Evolutionary conservation across 2,888 invertebrate species (phyloP), one percentile per base, ranked within the genome.

Genomic region (Meghimatium bilineatum): DNA sequence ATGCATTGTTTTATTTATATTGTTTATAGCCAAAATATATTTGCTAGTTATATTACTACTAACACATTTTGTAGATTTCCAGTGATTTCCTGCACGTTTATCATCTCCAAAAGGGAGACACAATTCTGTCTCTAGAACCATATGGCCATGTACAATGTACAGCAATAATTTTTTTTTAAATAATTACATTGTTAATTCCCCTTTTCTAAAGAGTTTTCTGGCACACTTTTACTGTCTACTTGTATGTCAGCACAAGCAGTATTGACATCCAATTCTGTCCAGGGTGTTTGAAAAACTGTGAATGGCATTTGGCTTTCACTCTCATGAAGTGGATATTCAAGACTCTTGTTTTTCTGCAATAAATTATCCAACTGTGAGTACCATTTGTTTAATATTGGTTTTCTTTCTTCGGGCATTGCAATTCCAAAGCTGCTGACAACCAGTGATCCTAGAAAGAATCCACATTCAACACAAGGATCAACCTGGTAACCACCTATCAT

Each of bases 401-500:
- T 49, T 23, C 36, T 38, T 0, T 60, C 63, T 8, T 63, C 44
- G 12, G 72, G 74, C 10, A 74, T 23, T n/a, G 5, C 34, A 74
- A 81, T 29, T 49, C 74, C 80, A 49, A 49, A 23, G n/a, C n/a
- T 26, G 26, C 26, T 17, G 17, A 36, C 49, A 12, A 80, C 29
- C 10, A 80, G 0, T 20, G 38, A 38, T 3, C 52, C 26, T 44
- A 36, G 56, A 38, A 52, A 80, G 49, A 80, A 80, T 32, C 52
- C 80, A 52, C 80, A 80, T 5, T 80, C 60, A 12, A 80, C 44
- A 26, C 71, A 71, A 10, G 71, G 71, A 32, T 80, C 71, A 26
- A 80, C 32, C 17, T 49, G 56, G 8, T 34, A 34, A 20, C 80
- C 80, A n/a, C 38, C 52, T n/a, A 80, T 80, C 80, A 80, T 80